phyloP scores from a whole-genome alignment of 2,797 vertebrate genomes.

The Meda fulgida region DNA sequence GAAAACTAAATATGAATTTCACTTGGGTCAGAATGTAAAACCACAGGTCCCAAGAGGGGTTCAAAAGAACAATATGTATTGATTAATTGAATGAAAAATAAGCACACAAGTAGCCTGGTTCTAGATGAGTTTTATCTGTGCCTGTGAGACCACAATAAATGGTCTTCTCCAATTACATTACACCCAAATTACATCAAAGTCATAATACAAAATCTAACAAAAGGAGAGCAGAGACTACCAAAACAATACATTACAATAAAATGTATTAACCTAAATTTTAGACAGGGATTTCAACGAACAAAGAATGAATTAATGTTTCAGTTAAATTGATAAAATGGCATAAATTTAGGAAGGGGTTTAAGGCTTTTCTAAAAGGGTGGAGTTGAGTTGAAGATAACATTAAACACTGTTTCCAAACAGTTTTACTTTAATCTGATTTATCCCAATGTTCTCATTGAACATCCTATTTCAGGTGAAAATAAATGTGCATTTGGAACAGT shows the following conservation, averaged over 20 bases:
- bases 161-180: background rate
- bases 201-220: background rate
- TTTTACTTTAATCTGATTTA: background rate
- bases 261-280: no score
- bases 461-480: background rate
- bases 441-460: background rate
- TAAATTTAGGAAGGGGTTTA: background rate
- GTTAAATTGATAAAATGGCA: background rate
- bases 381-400: background rate
- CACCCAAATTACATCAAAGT: conserved; percentile 15
- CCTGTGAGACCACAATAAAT: background rate
- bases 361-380: background rate
- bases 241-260: no score
- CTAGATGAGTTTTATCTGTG: background rate
- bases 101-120: background rate
- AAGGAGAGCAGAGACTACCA: background rate
- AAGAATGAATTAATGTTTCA: background rate
- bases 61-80: background rate
- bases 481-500: background rate
- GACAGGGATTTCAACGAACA: background rate
- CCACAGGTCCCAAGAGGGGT: background rate
- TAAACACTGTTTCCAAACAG: background rate
- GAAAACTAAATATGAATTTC: background rate
- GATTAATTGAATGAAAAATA: background rate
- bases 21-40: background rate